phyloP scores from a whole-genome alignment of 2,797 vertebrate genomes.

The Chrysocyon brachyurus region DNA sequence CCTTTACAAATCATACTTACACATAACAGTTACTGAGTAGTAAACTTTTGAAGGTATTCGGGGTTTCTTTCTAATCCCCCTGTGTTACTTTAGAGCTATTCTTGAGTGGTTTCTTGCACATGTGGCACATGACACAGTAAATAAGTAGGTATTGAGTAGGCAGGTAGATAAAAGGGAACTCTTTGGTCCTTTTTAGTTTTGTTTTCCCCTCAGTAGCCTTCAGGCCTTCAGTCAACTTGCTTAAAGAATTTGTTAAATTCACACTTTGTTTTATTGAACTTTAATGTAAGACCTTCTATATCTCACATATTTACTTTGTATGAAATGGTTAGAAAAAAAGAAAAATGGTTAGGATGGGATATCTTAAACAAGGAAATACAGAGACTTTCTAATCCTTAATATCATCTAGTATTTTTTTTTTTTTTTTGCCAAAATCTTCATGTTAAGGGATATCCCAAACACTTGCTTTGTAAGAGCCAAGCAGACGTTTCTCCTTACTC shows the following conservation, averaged over 20 bases:
- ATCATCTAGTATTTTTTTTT: background rate
- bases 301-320: conserved; percentile 29
- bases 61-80: background rate
- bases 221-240: background rate
- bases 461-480: background rate
- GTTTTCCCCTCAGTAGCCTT: background rate
- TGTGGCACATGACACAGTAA: background rate
- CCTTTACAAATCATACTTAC: background rate
- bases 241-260: conserved; percentile 25
- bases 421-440: background rate
- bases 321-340: background rate
- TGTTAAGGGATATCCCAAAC: background rate
- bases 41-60: background rate
- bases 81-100: conserved; percentile 27
- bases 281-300: background rate
- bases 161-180: background rate
- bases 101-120: background rate
- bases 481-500: background rate
- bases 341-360: background rate
- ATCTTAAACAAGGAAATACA: background rate
- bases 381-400: conserved; percentile 39
- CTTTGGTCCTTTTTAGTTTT: conserved; percentile 44
- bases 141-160: background rate
- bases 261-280: conserved; percentile 37
- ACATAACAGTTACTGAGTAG: background rate